Evolutionary conservation across 2,113 vertebrate genomes (phyloP).

Genomic region (Oryzias javanicus): DNA sequence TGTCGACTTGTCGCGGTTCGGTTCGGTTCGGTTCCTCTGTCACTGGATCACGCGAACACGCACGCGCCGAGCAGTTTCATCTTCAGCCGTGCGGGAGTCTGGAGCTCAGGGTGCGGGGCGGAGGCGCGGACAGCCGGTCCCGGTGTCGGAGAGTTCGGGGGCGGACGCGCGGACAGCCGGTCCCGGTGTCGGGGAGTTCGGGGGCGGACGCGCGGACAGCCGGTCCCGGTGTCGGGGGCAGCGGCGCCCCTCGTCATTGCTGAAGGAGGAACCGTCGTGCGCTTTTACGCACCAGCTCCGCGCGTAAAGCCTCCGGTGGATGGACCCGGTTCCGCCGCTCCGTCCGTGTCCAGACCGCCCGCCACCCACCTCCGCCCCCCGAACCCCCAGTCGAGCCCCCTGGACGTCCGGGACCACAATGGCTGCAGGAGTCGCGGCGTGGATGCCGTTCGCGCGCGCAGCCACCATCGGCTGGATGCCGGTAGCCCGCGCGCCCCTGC

Average conservation of each 20-base stretch:
- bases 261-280: too few species aligned
- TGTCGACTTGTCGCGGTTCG: not conserved
- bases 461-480: slow-evolving; percentile 98
- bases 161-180: too few species aligned
- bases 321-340: slow-evolving; percentile 17
- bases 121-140: too few species aligned
- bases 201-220: too few species aligned
- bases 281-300: not conserved
- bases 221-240: too few species aligned
- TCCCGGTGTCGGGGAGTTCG: too few species aligned
- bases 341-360: slow-evolving; percentile 30
- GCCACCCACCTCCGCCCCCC: slow-evolving; percentile 22
- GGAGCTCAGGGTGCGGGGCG: too few species aligned
- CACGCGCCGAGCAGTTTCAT: too few species aligned
- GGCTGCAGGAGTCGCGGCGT: slow-evolving; percentile 94
- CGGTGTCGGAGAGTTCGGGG: too few species aligned
- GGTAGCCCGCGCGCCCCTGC: slow-evolving; percentile 91
- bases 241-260: too few species aligned
- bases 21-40: not conserved
- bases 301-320: slow-evolving; percentile 22
- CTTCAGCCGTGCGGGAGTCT: too few species aligned
- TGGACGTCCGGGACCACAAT: slow-evolving; percentile 67
- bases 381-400: slow-evolving; percentile 17
- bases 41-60: too few species aligned
- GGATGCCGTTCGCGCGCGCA: slow-evolving; percentile 95